These are phyloP conservation scores for Clostera curtula DNA, from an alignment of 2,888 invertebrate species.

Conservation along the genomic window DNA sequence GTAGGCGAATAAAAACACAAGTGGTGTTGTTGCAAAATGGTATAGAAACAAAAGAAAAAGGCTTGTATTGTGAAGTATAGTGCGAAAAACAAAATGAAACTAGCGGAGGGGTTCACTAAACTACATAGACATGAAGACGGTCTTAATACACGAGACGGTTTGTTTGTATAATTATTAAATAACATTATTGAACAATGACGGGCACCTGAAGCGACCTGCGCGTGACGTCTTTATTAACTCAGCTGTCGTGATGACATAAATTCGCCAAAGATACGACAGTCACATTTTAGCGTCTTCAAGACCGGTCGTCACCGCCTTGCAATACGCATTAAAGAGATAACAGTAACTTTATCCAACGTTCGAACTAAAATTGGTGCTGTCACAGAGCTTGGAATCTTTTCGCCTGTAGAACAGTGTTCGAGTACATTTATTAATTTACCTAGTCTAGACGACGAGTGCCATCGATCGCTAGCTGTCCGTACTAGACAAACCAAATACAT, in stretches of 20 bases:
- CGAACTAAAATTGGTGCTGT: conserved; percentile 18
- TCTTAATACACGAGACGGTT: conserved; percentile 60
- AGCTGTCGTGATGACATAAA: no score
- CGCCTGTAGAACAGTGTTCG: conserved; percentile 27
- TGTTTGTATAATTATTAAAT: conserved; percentile 33
- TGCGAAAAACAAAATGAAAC: conserved; percentile 19
- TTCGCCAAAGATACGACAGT: no score
- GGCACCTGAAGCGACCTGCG: conserved; percentile 21
- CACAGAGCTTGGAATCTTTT: conserved; percentile 29
- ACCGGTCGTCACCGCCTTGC: no score
- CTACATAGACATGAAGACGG: conserved; percentile 19
- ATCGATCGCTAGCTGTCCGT: conserved; percentile 31
- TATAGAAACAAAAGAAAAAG: no score
- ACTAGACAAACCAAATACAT: conserved; percentile 32
- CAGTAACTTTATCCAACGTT: conserved; percentile 18
- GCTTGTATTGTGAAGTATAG: no score
- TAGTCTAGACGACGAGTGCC: conserved; percentile 34
- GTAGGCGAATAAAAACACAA: no score
- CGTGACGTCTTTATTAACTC: no score
- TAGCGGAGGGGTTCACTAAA: conserved; percentile 20
- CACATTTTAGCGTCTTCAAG: no score
- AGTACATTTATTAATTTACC: conserved; percentile 43
- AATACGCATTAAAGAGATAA: no score
- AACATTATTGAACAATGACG: conserved; percentile 26
- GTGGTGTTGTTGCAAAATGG: no score